A percentile compares a stretch with the other conserved stretches of the same genome.
phyloP scores from a whole-genome alignment of 2,888 invertebrate species.

The Hedychridium roseum region DNA sequence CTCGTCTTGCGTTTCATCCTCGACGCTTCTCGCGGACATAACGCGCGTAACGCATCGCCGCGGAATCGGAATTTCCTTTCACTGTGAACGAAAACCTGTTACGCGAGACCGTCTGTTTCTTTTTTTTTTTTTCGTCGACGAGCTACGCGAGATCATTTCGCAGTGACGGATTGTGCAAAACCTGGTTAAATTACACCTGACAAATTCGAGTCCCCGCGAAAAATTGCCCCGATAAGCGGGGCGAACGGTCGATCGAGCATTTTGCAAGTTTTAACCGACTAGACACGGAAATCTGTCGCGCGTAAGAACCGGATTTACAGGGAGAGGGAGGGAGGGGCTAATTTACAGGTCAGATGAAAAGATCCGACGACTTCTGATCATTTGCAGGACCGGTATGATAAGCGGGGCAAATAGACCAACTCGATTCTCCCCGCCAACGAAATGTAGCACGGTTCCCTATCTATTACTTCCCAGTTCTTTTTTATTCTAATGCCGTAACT shows the following conservation, averaged over 20 bases:
- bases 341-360: too few species aligned
- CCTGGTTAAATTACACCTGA: constrained; percentile 14
- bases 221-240: constrained; percentile 16
- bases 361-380: neutral
- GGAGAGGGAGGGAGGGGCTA: neutral
- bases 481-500: too few species aligned
- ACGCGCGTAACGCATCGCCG: constrained; percentile 29
- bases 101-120: constrained; percentile 9
- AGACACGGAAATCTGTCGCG: too few species aligned
- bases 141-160: constrained; percentile 6
- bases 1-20: neutral
- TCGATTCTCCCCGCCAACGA: too few species aligned
- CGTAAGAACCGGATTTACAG: neutral
- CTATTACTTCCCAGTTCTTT: too few species aligned
- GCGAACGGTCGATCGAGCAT: neutral
- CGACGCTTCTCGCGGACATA: constrained; percentile 1
- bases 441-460: too few species aligned
- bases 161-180: constrained; percentile 18
- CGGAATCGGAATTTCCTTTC: constrained; percentile 44
- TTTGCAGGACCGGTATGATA: neutral
- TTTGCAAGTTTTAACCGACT: constrained; percentile 18
- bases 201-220: constrained; percentile 17
- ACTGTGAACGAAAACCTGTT: constrained; percentile 38
- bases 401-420: neutral
- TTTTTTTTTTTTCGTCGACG: constrained; percentile 14